Evolutionary conservation across 2,888 invertebrate species (phyloP).

Genomic region (Atrina japonica): DNA sequence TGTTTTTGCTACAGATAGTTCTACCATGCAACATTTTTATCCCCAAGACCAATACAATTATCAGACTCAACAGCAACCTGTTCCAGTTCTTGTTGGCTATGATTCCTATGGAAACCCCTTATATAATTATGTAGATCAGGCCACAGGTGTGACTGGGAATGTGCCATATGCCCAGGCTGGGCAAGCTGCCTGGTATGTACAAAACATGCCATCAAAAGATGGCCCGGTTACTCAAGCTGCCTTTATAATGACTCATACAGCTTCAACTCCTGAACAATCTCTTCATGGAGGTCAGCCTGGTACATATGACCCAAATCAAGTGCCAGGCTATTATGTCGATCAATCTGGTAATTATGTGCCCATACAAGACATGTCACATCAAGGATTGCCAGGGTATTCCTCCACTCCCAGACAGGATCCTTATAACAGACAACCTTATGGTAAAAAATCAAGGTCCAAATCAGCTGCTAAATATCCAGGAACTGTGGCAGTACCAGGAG

Average conservation of each 20-base stretch:
- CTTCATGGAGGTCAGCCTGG: not conserved
- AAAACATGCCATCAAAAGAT: slow-evolving; percentile 56
- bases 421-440: slow-evolving; percentile 26
- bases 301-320: slow-evolving; percentile 9
- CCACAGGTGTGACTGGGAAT: slow-evolving; percentile 28
- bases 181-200: slow-evolving; percentile 61
- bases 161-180: slow-evolving; percentile 55
- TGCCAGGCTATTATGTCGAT: slow-evolving; percentile 25
- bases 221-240: slow-evolving; percentile 58
- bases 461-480: slow-evolving; percentile 2
- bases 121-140: slow-evolving; percentile 29
- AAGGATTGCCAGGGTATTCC: slow-evolving; percentile 59
- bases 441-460: slow-evolving; percentile 25
- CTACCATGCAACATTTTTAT: slow-evolving; percentile 46
- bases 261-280: slow-evolving; percentile 18
- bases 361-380: slow-evolving; percentile 33
- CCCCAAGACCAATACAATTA: slow-evolving; percentile 50
- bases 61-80: slow-evolving; percentile 39
- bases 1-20: slow-evolving; percentile 64
- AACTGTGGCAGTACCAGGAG: slow-evolving; percentile 25
- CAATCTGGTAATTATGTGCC: slow-evolving; percentile 21
- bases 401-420: slow-evolving; percentile 59
- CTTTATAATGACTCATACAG: slow-evolving; percentile 55
- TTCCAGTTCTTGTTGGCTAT: slow-evolving; percentile 52
- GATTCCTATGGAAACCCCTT: slow-evolving; percentile 49